Evolutionary conservation across 2,113 vertebrate genomes (phyloP), one percentile per base, ranked within the genome.

Genomic region (Nesogale talazaci): DNA sequence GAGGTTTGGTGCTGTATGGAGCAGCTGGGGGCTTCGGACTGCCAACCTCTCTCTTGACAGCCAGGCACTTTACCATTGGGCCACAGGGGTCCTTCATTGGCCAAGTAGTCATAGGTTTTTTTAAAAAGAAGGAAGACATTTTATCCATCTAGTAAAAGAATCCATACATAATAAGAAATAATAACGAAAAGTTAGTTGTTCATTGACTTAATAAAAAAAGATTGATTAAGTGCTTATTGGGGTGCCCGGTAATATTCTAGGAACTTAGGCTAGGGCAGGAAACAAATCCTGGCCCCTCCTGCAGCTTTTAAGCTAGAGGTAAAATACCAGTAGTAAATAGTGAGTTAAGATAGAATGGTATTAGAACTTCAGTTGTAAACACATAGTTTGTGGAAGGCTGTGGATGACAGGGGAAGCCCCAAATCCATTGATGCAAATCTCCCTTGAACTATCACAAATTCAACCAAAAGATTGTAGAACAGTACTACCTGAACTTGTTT

Each of bases 401-500:
- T n/a, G n/a, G n/a, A n/a, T n/a, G n/a, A n/a, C n/a, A n/a, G n/a
- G n/a, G n/a, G n/a, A n/a, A n/a, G n/a, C n/a, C n/a, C n/a, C n/a
- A n/a, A n/a, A n/a, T n/a, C n/a, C n/a, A n/a, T 63, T 15, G 38
- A 72, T 59, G n/a, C 6, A 69, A 61, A 27, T 70, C 75, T 11
- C 74, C 79, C 20, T 72, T 61, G 10, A 38, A 38, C 10, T 40
- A 42, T 16, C 25, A 27, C 75, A 85, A 63, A 70, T 22, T 42
- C 87, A 87, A 89, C n/a, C 74, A 31, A 4, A 89, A n/a, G n/a
- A 67, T 14, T n/a, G n/a, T n/a, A n/a, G n/a, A 86, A 81, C 27
- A 80, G 67, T 46, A 63, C 65, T 12, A 20, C 38, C 46, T 95
- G 83, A 96, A 74, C 81, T 81, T 40, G 9, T 88, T 95, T 93